Evolutionary conservation across 2,888 invertebrate species (phyloP).

Genomic region (Eupeodes luniger): DNA sequence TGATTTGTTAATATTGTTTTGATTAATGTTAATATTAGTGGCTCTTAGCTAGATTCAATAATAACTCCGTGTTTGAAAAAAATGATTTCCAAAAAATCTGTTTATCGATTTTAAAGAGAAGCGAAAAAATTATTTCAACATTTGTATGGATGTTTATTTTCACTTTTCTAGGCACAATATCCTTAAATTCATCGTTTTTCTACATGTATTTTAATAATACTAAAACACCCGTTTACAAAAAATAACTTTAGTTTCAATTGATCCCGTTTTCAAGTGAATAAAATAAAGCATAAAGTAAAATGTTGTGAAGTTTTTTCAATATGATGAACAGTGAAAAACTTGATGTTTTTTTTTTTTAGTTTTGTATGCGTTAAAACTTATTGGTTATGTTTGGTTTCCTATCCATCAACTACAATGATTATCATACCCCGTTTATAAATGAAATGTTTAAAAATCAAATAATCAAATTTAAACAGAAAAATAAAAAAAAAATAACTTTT

Average conservation of each 20-base stretch:
- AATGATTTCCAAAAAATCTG: neutral
- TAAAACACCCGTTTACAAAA: too few species aligned
- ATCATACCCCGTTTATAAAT: slow-evolving; percentile 15
- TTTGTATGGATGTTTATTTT: neutral
- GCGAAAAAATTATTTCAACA: neutral
- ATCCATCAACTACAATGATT: neutral
- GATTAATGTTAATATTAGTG: neutral
- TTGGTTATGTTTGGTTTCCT: neutral
- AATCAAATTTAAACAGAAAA: neutral
- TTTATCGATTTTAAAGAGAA: neutral
- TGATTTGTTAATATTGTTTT: neutral
- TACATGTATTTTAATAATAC: neutral
- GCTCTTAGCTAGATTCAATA: neutral
- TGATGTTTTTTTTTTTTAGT: neutral
- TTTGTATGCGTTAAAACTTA: neutral
- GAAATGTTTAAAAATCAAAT: neutral
- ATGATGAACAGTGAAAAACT: too few species aligned
- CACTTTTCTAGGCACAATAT: neutral
- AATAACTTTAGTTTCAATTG: too few species aligned
- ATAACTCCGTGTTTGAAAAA: neutral
- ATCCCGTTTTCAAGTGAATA: too few species aligned
- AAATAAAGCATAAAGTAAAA: too few species aligned
- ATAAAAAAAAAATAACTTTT: too few species aligned
- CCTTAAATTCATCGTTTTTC: neutral
- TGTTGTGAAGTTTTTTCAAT: neutral